Evolutionary conservation across 2,113 vertebrate genomes (phyloP), one percentile per base, ranked within the genome.

Genomic region (Megaceryle torquata): DNA sequence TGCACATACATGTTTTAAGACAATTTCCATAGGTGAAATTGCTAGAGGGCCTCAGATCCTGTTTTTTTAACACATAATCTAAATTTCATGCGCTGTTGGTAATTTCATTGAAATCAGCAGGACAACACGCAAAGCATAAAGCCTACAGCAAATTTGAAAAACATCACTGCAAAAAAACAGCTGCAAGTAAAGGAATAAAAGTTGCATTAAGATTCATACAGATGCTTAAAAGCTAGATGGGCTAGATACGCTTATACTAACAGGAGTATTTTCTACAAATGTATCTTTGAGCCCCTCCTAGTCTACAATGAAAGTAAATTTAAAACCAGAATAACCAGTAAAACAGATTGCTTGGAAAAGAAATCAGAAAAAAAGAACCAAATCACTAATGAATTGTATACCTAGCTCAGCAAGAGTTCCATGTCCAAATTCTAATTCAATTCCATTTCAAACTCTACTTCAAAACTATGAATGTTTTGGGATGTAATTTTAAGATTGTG

Each of bases 281-380:
- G 59, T 57, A 80, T 54, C 29, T 76, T 71, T 85, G 81, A 75
- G 51, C 16, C 28, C 76, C 59, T 88, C 75, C 53, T 65, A 91
- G 43, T 46, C 61, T 94, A 94, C 50, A 64, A 37, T 74, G 21
- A 91, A 91, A 88, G 35, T 74, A 87, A 74, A 79, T 79, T 79
- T 57, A 53, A 83, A 90, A 75, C 1, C 37, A 88, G 61, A 91
- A 68, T 79, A 88, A 88, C 64, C 74, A 80, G 25, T 53, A 91
- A 78, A 31, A 56, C 24, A 71, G 57, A 79, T 59, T 63, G n/a
- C 29, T 80, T 84, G 79, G 48, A 35, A 59, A 88, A 33, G 48
- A 88, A 91, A 80, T 69, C 67, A 76, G 76, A 56, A 89, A 86
- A 93, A 90, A 46, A 44, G 87, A 82, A 82, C 71, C 59, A 85